These are phyloP conservation scores for Vanessa tameamea DNA, from an alignment of 1,140 invertebrate species.

Conservation along the genomic window DNA sequence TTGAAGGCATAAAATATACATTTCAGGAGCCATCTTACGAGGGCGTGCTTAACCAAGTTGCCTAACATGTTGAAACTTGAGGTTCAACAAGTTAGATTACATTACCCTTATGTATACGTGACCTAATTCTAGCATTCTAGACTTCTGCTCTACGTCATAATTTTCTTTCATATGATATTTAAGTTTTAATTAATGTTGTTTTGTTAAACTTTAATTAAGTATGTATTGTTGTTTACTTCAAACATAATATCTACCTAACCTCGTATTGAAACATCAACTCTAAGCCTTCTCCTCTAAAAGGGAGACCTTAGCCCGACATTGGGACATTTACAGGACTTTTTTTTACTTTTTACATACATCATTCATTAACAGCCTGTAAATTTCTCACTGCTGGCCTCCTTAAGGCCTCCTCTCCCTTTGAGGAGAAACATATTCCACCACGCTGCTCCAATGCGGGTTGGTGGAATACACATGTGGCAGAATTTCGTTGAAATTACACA, in stretches of 20 bases:
- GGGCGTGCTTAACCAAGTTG: conserved; percentile 18
- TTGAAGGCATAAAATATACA: conserved; percentile 19
- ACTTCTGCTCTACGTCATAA: not conserved
- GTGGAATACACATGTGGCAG: too few species aligned
- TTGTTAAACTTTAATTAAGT: not conserved
- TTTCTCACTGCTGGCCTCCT: too few species aligned
- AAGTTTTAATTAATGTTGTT: conserved; percentile 5
- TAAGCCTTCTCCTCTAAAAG: too few species aligned
- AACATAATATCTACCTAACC: not conserved
- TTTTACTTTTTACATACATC: too few species aligned
- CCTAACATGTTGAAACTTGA: conserved; percentile 15
- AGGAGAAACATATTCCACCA: too few species aligned
- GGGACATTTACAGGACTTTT: too few species aligned
- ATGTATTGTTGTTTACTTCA: not conserved
- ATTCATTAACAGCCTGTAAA: too few species aligned
- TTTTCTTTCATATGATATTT: conserved; percentile 5
- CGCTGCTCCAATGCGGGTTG: too few species aligned
- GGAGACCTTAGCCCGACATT: too few species aligned
- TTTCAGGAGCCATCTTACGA: conserved; percentile 14
- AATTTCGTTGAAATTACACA: too few species aligned
- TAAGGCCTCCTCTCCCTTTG: too few species aligned
- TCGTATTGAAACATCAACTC: not conserved
- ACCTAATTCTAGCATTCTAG: conserved; percentile 25
- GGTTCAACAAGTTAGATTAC: conserved; percentile 23
- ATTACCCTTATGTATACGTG: conserved; percentile 24